These are phyloP conservation scores for Diplolepis rosae DNA, from an alignment of 2,888 invertebrate genomes.

Conservation along the genomic window DNA sequence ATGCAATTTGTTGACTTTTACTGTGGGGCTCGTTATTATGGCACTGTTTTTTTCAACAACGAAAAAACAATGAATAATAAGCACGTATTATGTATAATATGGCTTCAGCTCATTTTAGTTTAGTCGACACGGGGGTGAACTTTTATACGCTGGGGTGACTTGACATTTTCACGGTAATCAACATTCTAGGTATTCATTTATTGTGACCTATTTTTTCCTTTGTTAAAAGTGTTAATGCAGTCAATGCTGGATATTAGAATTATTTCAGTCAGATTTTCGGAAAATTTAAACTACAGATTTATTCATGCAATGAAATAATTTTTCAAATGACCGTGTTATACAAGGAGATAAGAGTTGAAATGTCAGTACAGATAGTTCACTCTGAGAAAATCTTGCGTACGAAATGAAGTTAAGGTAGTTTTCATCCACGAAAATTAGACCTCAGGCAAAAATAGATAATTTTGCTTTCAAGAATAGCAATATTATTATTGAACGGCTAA, in stretches of 20 bases:
- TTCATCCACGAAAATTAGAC: too few species aligned
- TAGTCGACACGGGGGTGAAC: background rate
- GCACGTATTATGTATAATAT: slow-evolving; percentile 2
- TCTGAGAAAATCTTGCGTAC: slow-evolving; percentile 20
- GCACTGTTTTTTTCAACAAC: background rate
- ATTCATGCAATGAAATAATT: too few species aligned
- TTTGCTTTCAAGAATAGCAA: too few species aligned
- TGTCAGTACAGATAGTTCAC: slow-evolving; percentile 13
- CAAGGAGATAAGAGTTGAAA: slow-evolving; percentile 2
- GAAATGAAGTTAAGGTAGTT: slow-evolving; percentile 19
- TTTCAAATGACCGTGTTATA: too few species aligned
- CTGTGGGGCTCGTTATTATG: background rate
- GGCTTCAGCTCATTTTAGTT: slow-evolving; percentile 3
- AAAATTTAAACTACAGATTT: too few species aligned
- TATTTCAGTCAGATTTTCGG: too few species aligned
- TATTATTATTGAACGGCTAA: too few species aligned
- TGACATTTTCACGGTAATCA: slow-evolving; percentile 14
- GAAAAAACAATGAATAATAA: slow-evolving; percentile 18
- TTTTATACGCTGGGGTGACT: background rate
- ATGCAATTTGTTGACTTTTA: background rate
- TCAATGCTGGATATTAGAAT: background rate
- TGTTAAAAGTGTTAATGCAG: background rate
- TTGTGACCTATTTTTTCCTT: background rate
- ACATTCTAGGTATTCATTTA: background rate
- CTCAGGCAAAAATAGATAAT: too few species aligned